Evolutionary conservation across 2,113 vertebrate genomes (phyloP), one percentile per base, ranked within the genome.

Genomic region (Rana temporaria): DNA sequence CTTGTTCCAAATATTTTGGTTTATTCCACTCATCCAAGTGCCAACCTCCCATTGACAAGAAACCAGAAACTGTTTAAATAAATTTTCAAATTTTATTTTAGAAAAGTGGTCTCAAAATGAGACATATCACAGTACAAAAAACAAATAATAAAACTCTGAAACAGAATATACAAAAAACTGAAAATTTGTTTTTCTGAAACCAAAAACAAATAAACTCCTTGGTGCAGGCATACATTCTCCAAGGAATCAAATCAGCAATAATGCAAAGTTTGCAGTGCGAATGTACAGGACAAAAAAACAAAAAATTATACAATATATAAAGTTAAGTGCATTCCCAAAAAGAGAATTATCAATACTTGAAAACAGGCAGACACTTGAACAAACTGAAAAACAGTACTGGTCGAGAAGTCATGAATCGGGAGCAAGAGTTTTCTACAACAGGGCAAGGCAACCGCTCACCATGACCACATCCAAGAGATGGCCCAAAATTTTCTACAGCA

Each of bases 101-200:
- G 76, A 60, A 62, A 74, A 74, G 22, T 3, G 1, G 6, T 48
- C 15, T 63, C 72, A 84, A 76, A 83, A 30, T 0, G 3, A 67
- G 83, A 81, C 20, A n/a, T 53, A 78, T 79, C 48, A 53, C 70
- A 55, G 84, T 87, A 87, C 32, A 87, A 86, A 86, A 86, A 70
- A 86, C 68, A 82, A 68, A 86, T 72, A 82, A 68, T 84, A 42
- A 63, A 75, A 19, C 59, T 30, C 34, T 26, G 20, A 75, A 65
- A 69, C 67, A 26, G 22, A 48, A 82, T 84, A 85, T 80, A 87
- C 85, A 87, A 78, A 67, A 68, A 18, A n/a, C 12, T 62, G 7
- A 20, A 32, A 34, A 48, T 48, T 77, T 24, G 56, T 22, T 48
- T 48, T 16, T 26, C 8, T 20, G 53, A 42, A 42, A 42, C 38